Evolutionary conservation across 2,888 invertebrate genomes (phyloP).

Genomic region (Agrotis clavis): DNA sequence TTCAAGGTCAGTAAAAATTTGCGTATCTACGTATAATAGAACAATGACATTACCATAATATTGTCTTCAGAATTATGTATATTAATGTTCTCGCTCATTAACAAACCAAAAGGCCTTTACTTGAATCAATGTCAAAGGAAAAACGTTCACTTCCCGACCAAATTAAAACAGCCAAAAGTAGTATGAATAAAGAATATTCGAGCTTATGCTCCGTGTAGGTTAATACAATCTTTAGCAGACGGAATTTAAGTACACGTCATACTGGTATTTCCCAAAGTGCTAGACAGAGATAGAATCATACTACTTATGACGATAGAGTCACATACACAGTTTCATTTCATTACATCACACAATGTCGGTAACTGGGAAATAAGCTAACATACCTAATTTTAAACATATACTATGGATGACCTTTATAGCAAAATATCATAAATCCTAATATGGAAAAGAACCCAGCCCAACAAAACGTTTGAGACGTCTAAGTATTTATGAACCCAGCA

Average conservation of each 20-base stretch:
- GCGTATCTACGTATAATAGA: neutral
- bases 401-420: too few species aligned
- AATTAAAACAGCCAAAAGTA: constrained; percentile 11
- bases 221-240: neutral
- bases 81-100: neutral
- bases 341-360: too few species aligned
- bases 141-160: constrained; percentile 21
- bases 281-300: constrained; percentile 9
- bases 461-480: too few species aligned
- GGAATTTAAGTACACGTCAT: neutral
- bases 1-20: neutral
- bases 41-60: neutral
- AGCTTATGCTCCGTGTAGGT: neutral
- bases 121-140: constrained; percentile 21
- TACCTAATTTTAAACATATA: neutral
- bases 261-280: constrained; percentile 11
- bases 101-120: neutral
- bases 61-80: neutral
- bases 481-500: neutral
- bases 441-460: too few species aligned
- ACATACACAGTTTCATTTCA: neutral
- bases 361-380: neutral
- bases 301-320: neutral
- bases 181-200: neutral
- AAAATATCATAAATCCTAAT: too few species aligned